Base-by-base conservation (phyloP, 1,140 invertebrate genomes). In the Arctopsyche grandis region DNA sequence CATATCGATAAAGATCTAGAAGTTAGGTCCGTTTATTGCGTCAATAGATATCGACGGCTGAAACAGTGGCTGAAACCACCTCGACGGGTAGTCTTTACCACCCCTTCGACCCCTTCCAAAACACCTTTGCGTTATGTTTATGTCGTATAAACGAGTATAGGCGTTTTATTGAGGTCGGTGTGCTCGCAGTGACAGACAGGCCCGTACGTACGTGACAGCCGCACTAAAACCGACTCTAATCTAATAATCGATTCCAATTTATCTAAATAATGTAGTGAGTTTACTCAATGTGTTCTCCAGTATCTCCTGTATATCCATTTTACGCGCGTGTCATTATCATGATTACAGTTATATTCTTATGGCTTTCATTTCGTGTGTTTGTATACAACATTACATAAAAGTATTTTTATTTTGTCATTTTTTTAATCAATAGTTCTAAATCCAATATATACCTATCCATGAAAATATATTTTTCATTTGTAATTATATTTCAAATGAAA, bases 241-340 rank as follows among this genome's bases (percentile, higher is more conserved):
- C 63, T 66, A 66, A 66, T 66, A 66, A 66, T 66, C 63, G 63
- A 66, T 66, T 66, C 21, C 63, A 66, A 66, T 66, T 24, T 66
- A 66, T 66, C 63, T 26, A 66, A 66, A 66, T 66, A 66, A 66
- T 66, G 24, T 22, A 19, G 63, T 66, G 63, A 66, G 26, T 66
- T 38, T 66, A 66, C 24, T 66, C 63, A 66, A 66, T 24, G 12
- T 52, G 16, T 52, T 1, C 12, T 52, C 3, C 4, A 16, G 16
- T 16, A 10, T 16, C 48, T 52, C 16, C 16, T 12, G 12, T 52
- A 16, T 52, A 5, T 52, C 1, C 7, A 38, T 38, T 38, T 38
- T 38, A 38, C 7, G 29, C 29, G 29, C 29, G 29, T 38, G 29
- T 38, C 7, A 7, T 7, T 38, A 38, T 38, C 29, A 38, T 38